A percentile compares a stretch with the other conserved stretches of the same genome.
Evolutionary conservation across 2,797 vertebrate genomes (phyloP).

Genomic region (Parauchenoglanis ngamensis): DNA sequence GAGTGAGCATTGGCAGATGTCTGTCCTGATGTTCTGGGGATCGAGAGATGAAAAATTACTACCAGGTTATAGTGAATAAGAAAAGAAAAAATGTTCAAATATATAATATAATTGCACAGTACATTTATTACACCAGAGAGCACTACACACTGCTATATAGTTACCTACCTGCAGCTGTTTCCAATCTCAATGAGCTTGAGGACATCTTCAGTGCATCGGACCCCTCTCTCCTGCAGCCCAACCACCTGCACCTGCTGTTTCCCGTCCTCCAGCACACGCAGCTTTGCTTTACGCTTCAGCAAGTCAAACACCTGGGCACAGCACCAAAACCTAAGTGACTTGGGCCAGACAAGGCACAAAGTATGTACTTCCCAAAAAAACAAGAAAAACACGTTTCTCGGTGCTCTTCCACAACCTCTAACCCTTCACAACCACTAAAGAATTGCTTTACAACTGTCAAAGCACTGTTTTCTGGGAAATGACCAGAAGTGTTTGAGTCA

Average conservation of each 20-base stretch:
- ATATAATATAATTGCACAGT: not conserved
- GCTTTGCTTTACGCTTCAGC: slow-evolving; percentile 92
- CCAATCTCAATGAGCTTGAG: slow-evolving; percentile 96
- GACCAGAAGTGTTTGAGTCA: slow-evolving; percentile 7
- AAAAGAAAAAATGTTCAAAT: not conserved
- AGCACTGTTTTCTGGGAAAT: too few species aligned
- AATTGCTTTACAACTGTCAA: not conserved
- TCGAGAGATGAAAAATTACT: not conserved
- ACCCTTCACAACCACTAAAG: not conserved
- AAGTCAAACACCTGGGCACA: slow-evolving; percentile 89
- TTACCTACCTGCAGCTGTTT: slow-evolving; percentile 96
- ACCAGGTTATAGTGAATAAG: not conserved
- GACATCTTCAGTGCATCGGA: slow-evolving; percentile 95
- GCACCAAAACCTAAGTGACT: not conserved
- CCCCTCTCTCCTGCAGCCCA: slow-evolving; percentile 91
- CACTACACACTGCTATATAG: not conserved
- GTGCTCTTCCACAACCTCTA: not conserved
- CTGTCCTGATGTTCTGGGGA: slow-evolving; percentile 84
- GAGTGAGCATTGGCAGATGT: slow-evolving; percentile 90
- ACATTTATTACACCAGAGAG: not conserved
- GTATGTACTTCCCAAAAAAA: not conserved
- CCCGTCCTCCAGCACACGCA: slow-evolving; percentile 94
- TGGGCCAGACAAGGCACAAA: not conserved
- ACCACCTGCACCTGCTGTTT: slow-evolving; percentile 98
- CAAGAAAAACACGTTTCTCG: too few species aligned